These are phyloP conservation scores for Drosophila yooni DNA, from an alignment of 2,888 invertebrate genomes.

Conservation along the genomic window DNA sequence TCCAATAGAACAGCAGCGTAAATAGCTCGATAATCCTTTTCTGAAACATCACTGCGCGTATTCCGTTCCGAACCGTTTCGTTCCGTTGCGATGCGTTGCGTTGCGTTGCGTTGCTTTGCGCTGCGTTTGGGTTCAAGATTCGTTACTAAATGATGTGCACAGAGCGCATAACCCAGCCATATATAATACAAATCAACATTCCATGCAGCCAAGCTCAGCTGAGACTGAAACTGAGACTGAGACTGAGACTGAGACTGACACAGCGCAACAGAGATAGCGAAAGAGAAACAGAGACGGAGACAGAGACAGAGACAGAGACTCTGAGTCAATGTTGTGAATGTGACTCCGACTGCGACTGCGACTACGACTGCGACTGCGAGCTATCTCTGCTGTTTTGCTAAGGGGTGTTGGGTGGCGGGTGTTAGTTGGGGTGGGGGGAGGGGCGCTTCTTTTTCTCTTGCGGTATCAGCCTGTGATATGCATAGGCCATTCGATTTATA, in stretches of 20 bases:
- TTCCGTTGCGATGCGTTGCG: constrained; percentile 33
- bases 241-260: constrained; percentile 3
- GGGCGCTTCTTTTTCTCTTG: constrained; percentile 4
- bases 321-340: constrained; percentile 32
- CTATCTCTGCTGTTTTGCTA: constrained; percentile 20
- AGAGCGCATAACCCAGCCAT: constrained; percentile 55
- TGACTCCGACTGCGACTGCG: background rate
- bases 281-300: constrained; percentile 6
- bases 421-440: background rate
- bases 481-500: constrained; percentile 3
- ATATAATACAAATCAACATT: constrained; percentile 63
- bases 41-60: constrained; percentile 62
- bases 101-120: constrained; percentile 48
- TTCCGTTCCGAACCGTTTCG: constrained; percentile 42
- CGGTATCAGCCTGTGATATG: constrained; percentile 37
- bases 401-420: background rate
- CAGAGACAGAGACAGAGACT: constrained; percentile 7
- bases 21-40: constrained; percentile 73
- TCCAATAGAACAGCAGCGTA: constrained; percentile 68
- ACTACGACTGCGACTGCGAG: constrained; percentile 1
- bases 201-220: constrained; percentile 47
- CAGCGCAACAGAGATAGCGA: background rate
- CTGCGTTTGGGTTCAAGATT: constrained; percentile 63
- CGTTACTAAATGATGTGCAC: constrained; percentile 72
- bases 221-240: constrained; percentile 10